A percentile compares a stretch with the other conserved stretches of the same genome.
These are phyloP conservation scores for Sebastes cheni DNA, from an alignment of 2,797 vertebrate genomes.

Conservation along the genomic window DNA sequence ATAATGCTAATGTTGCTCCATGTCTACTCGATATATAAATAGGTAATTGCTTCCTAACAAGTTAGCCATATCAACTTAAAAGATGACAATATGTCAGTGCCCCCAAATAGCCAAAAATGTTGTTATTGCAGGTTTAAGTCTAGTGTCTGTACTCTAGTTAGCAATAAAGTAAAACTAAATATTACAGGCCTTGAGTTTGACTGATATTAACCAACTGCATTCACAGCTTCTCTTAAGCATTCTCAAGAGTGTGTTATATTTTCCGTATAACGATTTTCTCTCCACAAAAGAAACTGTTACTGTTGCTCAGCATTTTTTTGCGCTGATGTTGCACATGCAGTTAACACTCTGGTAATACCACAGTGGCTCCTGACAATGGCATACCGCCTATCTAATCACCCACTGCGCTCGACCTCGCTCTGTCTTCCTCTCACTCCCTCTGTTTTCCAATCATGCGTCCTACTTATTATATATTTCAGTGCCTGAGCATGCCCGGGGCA, in stretches of 20 bases:
- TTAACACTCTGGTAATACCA: conserved; percentile 58
- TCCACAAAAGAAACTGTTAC: conserved; percentile 22
- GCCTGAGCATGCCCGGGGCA: conserved; percentile 14
- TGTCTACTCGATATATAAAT: neutral
- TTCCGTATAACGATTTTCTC: conserved; percentile 39
- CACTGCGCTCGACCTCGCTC: conserved; percentile 19
- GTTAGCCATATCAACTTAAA: neutral
- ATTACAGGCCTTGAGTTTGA: neutral
- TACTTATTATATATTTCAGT: conserved; percentile 24
- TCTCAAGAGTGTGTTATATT: conserved; percentile 27
- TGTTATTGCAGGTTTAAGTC: neutral
- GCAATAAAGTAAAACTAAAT: neutral
- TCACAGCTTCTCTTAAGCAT: conserved; percentile 8
- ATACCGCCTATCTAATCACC: conserved; percentile 61
- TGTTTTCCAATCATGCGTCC: conserved; percentile 19
- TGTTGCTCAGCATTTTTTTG: conserved; percentile 65
- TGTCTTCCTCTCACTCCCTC: conserved; percentile 15
- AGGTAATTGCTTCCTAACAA: neutral
- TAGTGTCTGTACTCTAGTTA: neutral
- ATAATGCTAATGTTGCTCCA: neutral
- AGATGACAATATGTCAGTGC: neutral
- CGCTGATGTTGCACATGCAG: conserved; percentile 62
- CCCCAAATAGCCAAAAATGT: neutral
- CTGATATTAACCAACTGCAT: neutral
- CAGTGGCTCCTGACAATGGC: conserved; percentile 56